Base-by-base conservation (phyloP, 1,140 invertebrate species). In the Lysiphlebus fabarum region DNA sequence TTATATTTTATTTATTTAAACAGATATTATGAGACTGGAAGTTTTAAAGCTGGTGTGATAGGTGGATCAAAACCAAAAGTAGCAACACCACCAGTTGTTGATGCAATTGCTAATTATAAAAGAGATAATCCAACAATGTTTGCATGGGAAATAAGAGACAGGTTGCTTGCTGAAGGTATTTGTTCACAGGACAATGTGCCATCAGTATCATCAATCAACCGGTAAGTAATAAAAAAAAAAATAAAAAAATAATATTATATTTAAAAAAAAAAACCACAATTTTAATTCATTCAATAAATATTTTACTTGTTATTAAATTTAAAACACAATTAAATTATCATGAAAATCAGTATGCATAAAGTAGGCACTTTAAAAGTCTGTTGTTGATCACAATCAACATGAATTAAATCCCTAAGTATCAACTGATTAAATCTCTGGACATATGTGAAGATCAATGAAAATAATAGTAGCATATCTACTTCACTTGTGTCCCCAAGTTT, bases 101-200 rank as follows among this genome's bases (percentile, higher is more conserved):
- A 99, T 73, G 95, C 96, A 44, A 99, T 99, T 64, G 93, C 95
- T 2, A 92, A 93, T 65, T 99, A 99, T 84, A 99, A 99, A 78
- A 84, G 94, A 61, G 95, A 98, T 77, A 99, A 99, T 81, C 97
- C 97, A 0, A 99, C 96, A 12, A 99, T 99, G 96, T 99, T 99
- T 77, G 97, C 97, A 4, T 99, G 97, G 97, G 97, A 99, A 80
- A 99, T 99, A 70, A 83, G 97, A 41, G 96, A 99, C 81, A 85
- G 95, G 79, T 86, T 99, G 65, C 84, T 99, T 55, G 89, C 94
- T 2, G 97, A 99, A 75, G 92, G 91, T 38, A 95, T 99, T 70
- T 99, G 97, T 80, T 95, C 95, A 55, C 93, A 96, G 77, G 97
- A 99, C 78, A 99, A 98, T 80, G 96, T 99, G 64, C 97, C 97